Conservation (phyloP, 2,113 vertebrate genomes). For the Thunnus thynnus region DNA sequence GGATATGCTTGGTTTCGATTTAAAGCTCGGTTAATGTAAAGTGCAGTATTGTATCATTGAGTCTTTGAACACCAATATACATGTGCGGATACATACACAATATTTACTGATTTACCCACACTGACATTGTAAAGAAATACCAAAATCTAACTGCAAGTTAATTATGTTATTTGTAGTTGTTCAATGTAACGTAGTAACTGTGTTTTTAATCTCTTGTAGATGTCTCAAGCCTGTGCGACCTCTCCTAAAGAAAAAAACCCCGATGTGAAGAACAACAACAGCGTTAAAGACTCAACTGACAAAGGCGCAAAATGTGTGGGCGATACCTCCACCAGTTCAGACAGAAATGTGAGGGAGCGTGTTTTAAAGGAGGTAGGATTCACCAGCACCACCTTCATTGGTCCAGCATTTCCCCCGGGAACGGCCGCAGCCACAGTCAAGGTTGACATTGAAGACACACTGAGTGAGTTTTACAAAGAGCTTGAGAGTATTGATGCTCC, state of each 20-base stretch:
- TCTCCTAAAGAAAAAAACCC: background rate
- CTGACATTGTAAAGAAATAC: background rate
- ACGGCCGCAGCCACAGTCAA: background rate
- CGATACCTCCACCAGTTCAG: background rate
- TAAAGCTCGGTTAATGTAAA: background rate
- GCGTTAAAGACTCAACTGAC: background rate
- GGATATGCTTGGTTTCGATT: background rate
- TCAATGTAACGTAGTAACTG: background rate
- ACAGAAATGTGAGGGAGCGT: constrained; percentile 36
- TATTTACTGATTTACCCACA: too few species aligned
- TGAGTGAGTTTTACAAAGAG: constrained; percentile 85
- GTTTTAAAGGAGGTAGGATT: constrained; percentile 73
- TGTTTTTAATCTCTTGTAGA: constrained; percentile 43
- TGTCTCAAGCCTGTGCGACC: constrained; percentile 39
- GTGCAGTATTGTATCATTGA: too few species aligned
- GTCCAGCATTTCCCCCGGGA: constrained; percentile 70
- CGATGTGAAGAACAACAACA: too few species aligned
- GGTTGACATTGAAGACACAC: constrained; percentile 71
- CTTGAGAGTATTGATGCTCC: constrained; percentile 71
- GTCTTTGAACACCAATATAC: too few species aligned
- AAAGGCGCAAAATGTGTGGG: background rate
- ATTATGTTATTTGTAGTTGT: background rate
- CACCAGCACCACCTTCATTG: constrained; percentile 82
- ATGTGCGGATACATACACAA: background rate
- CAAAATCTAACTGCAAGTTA: background rate